Conservation (phyloP, 2,888 invertebrate genomes). For the Epsilonema sp. region DNA sequence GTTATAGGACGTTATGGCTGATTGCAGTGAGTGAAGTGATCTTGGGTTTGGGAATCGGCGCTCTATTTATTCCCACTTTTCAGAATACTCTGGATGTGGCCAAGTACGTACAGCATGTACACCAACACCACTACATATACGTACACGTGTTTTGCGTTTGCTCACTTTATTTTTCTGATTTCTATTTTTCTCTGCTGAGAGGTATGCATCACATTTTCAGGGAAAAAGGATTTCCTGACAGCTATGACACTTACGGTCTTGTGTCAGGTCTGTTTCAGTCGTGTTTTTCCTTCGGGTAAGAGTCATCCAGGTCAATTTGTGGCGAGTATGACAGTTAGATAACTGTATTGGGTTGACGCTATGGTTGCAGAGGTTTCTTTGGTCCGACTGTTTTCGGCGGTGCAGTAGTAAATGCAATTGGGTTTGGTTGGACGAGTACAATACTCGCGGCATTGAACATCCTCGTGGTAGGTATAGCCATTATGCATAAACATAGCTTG, state of each 20-base stretch:
- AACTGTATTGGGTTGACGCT: too few species aligned
- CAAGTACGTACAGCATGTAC: conserved; percentile 39
- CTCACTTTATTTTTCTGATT: background rate
- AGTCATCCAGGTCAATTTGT: background rate
- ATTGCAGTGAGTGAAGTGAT: conserved; percentile 45
- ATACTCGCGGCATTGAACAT: conserved; percentile 19
- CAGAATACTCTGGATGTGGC: conserved; percentile 58
- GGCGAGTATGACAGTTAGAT: too few species aligned
- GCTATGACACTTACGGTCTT: conserved; percentile 64
- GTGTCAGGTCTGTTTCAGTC: conserved; percentile 78
- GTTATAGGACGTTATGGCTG: conserved; percentile 38
- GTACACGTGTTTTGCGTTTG: background rate
- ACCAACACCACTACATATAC: background rate
- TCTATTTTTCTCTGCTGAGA: too few species aligned
- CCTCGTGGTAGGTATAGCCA: conserved; percentile 13
- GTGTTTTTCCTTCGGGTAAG: conserved; percentile 56
- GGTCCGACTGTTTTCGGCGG: conserved; percentile 27
- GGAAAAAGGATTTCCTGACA: conserved; percentile 46
- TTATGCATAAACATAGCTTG: too few species aligned
- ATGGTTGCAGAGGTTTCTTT: conserved; percentile 19
- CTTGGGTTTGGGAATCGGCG: conserved; percentile 62
- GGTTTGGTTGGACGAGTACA: conserved; percentile 29
- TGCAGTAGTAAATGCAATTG: conserved; percentile 19
- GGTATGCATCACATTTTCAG: too few species aligned
- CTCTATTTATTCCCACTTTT: conserved; percentile 64